Conservation (phyloP, 2,888 invertebrate species). For the Drosophila kuntzei region DNA sequence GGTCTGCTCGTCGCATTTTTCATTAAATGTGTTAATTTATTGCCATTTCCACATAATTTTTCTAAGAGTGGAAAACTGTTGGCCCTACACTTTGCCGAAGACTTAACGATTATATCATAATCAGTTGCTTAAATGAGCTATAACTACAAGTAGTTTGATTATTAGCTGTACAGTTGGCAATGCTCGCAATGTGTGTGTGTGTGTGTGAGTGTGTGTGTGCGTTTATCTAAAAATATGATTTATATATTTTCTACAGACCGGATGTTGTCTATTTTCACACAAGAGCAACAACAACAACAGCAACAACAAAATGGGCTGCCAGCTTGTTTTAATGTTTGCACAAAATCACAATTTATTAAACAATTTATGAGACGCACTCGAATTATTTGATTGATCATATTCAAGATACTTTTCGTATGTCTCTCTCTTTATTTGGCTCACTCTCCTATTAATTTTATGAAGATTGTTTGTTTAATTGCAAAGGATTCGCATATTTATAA, state of each 20-base stretch:
- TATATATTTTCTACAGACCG: slow-evolving; percentile 78
- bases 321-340: slow-evolving; percentile 41
- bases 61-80: slow-evolving; percentile 5
- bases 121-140: slow-evolving; percentile 1
- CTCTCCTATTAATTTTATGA: no score
- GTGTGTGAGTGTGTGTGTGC: slow-evolving; percentile 34
- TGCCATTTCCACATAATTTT: slow-evolving; percentile 69
- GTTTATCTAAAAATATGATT: slow-evolving; percentile 79
- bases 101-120: slow-evolving; percentile 4
- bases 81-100: background rate
- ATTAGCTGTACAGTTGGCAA: background rate
- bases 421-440: background rate
- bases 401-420: background rate
- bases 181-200: slow-evolving; percentile 1
- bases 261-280: slow-evolving; percentile 83
- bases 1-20: slow-evolving; percentile 66
- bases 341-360: slow-evolving; percentile 57
- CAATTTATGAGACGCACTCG: slow-evolving; percentile 53
- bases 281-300: slow-evolving; percentile 57
- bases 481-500: background rate
- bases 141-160: slow-evolving; percentile 12
- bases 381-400: slow-evolving; percentile 46
- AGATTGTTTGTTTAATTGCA: no score
- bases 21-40: slow-evolving; percentile 79
- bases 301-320: slow-evolving; percentile 25